Evolutionary conservation across 2,888 invertebrate genomes (phyloP).

Genomic region (Elmis aenea): DNA sequence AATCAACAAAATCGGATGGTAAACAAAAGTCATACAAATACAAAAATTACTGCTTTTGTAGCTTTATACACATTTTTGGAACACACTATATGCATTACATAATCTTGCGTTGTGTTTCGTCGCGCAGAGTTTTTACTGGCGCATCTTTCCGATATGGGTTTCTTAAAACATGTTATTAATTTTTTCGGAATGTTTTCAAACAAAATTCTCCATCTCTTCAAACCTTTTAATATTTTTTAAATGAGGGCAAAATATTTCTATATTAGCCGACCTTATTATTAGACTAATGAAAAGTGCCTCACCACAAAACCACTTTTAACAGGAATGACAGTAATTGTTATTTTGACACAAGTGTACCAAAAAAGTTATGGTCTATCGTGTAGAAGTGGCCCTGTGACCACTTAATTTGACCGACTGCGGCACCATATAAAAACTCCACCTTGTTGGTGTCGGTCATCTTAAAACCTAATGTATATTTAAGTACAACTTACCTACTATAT

Average conservation of each 20-base stretch:
- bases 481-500: slow-evolving; percentile 28
- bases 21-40: too few species aligned
- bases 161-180: too few species aligned
- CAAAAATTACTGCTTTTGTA: too few species aligned
- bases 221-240: too few species aligned
- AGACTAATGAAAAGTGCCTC: slow-evolving; percentile 40
- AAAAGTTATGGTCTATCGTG: slow-evolving; percentile 1
- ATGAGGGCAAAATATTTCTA: slow-evolving; percentile 8
- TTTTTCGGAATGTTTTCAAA: too few species aligned
- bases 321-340: slow-evolving; percentile 41
- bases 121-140: too few species aligned
- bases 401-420: slow-evolving; percentile 16
- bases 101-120: too few species aligned
- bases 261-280: slow-evolving; percentile 32
- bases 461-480: slow-evolving; percentile 37
- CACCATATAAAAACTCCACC: slow-evolving; percentile 20
- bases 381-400: neutral
- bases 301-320: slow-evolving; percentile 34
- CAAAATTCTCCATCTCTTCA: too few species aligned
- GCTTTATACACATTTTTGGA: too few species aligned
- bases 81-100: too few species aligned
- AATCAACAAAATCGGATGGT: too few species aligned
- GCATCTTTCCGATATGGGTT: too few species aligned
- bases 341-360: slow-evolving; percentile 30
- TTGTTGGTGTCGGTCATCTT: slow-evolving; percentile 27